phyloP scores from a whole-genome alignment of 1,140 invertebrate species.

The Saccostrea glomerata region DNA sequence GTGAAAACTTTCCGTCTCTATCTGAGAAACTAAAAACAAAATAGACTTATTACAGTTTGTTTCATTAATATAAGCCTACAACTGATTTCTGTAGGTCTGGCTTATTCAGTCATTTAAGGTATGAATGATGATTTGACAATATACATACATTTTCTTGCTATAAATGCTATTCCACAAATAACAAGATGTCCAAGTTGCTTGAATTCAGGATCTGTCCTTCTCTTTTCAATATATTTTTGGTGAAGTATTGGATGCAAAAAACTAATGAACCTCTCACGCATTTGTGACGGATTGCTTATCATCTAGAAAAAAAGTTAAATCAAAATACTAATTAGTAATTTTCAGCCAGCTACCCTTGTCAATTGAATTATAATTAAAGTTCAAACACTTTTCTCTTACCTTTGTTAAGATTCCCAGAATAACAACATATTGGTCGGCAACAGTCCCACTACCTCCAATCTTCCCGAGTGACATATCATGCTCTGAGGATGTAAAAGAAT shows the following conservation, averaged over 20 bases:
- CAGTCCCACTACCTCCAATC: not conserved
- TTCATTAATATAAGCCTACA: too few species aligned
- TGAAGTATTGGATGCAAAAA: not conserved
- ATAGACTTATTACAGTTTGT: not conserved
- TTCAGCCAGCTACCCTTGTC: not conserved
- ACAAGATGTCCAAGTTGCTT: not conserved
- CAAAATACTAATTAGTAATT: not conserved
- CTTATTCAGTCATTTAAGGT: not conserved
- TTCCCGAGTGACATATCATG: not conserved
- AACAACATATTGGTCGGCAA: not conserved
- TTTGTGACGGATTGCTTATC: not conserved
- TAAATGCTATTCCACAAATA: not conserved
- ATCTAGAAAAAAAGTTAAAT: not conserved
- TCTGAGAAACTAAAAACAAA: conserved; percentile 12
- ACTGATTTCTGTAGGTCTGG: too few species aligned
- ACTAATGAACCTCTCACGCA: not conserved
- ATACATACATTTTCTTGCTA: not conserved
- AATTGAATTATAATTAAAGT: not conserved
- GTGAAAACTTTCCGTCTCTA: not conserved
- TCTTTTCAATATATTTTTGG: not conserved
- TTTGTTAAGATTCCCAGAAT: not conserved
- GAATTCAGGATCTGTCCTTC: not conserved
- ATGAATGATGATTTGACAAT: not conserved
- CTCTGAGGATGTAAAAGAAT: not conserved
- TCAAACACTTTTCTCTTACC: not conserved